Evolutionary conservation across 2,888 invertebrate species (phyloP).

Genomic region (Drosophila colorata): DNA sequence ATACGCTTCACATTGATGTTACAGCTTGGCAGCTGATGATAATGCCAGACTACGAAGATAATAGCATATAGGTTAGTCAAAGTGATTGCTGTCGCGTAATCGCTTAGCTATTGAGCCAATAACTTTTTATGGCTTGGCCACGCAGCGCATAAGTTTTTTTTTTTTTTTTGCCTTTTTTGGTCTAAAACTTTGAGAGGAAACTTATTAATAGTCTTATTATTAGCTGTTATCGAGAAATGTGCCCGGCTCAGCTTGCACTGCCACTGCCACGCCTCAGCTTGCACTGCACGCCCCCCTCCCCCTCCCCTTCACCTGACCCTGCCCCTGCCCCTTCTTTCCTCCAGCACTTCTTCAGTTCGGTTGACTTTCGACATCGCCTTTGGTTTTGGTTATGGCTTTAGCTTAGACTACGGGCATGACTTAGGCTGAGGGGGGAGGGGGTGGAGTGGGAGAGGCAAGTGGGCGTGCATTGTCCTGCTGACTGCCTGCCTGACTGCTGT

Average conservation of each 20-base stretch:
- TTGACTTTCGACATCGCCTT: constrained; percentile 32
- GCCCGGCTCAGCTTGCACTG: not conserved
- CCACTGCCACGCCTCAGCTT: not conserved
- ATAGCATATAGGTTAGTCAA: not conserved
- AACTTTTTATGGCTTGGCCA: constrained; percentile 10
- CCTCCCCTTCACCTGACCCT: too few relatives aligned
- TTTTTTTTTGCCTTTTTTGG: not conserved
- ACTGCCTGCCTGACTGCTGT: constrained; percentile 14
- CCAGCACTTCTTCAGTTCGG: constrained; percentile 16
- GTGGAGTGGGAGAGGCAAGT: not conserved
- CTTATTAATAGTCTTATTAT: constrained; percentile 47
- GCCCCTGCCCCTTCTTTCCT: too few relatives aligned
- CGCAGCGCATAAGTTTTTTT: not conserved
- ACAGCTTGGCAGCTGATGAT: too few relatives aligned
- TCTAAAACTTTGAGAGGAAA: constrained; percentile 4
- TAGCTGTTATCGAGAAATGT: constrained; percentile 35
- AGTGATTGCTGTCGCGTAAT: not conserved
- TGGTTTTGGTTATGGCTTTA: constrained; percentile 8
- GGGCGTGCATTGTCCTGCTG: constrained; percentile 44
- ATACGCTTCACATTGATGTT: too few relatives aligned
- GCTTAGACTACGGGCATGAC: constrained; percentile 2
- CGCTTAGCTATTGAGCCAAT: constrained; percentile 9
- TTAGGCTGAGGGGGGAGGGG: not conserved
- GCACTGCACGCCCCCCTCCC: not conserved
- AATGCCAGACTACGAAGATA: not conserved